phyloP scores from a whole-genome alignment of 1,140 invertebrate genomes.

The Drosophila repleta region DNA sequence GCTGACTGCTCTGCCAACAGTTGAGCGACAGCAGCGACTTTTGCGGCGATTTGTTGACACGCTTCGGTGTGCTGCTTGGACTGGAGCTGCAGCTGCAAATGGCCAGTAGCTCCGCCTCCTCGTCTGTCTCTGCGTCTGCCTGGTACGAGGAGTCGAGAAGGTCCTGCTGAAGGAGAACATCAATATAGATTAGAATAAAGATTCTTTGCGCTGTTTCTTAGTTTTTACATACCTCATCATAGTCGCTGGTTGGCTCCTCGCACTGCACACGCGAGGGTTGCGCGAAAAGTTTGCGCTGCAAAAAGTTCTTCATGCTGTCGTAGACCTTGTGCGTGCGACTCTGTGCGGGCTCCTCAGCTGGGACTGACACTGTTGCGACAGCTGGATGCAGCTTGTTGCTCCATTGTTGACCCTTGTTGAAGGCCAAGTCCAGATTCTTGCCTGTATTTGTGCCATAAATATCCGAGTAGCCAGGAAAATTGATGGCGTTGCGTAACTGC shows the following conservation, averaged over 20 bases:
- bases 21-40: conserved; percentile 77
- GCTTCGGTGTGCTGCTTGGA: conserved; percentile 41
- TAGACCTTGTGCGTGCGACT: conserved; percentile 78
- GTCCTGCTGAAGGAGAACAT: conserved; percentile 55
- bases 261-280: conserved; percentile 49
- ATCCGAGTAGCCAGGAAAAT: conserved; percentile 69
- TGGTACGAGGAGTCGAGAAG: conserved; percentile 80
- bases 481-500: conserved; percentile 69
- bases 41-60: conserved; percentile 58
- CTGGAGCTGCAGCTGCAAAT: conserved; percentile 65
- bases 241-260: conserved; percentile 70
- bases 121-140: conserved; percentile 74
- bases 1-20: conserved; percentile 77
- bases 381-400: conserved; percentile 60
- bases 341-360: conserved; percentile 38
- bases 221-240: conserved; percentile 71
- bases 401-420: conserved; percentile 70
- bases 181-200: not conserved
- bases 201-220: not conserved
- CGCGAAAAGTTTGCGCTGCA: conserved; percentile 75
- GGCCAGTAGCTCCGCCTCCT: conserved; percentile 51
- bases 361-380: conserved; percentile 11
- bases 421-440: conserved; percentile 55
- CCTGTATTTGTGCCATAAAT: conserved; percentile 57
- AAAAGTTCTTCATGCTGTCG: conserved; percentile 79